A percentile compares a stretch with the other conserved stretches of the same genome.
These are phyloP conservation scores for Ophion obscuratus DNA, from an alignment of 2,888 invertebrate species.

Conservation along the genomic window DNA sequence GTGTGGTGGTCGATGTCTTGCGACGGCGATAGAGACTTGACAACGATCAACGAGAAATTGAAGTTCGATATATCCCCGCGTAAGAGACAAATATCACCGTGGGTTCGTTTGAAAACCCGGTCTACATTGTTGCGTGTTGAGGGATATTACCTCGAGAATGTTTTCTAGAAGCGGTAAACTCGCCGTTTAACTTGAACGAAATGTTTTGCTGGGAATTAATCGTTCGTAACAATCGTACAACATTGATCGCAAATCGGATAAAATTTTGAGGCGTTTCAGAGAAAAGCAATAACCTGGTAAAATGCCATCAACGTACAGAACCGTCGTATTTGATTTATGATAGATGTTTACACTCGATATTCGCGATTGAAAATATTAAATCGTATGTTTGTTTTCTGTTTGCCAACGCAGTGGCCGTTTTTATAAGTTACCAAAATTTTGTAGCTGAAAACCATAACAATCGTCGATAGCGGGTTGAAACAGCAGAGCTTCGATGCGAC, in stretches of 20 bases:
- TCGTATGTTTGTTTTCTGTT: background rate
- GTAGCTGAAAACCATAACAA: background rate
- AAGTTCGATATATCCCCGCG: constrained; percentile 79
- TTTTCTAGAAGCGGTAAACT: constrained; percentile 76
- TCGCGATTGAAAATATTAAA: background rate
- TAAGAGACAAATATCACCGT: constrained; percentile 74
- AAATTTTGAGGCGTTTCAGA: constrained; percentile 72
- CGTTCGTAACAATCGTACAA: constrained; percentile 69
- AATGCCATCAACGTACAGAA: background rate
- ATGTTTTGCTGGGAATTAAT: constrained; percentile 27
- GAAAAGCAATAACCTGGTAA: constrained; percentile 52
- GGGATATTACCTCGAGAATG: constrained; percentile 73
- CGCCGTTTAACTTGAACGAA: constrained; percentile 58
- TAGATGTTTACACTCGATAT: background rate
- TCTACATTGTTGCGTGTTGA: constrained; percentile 30
- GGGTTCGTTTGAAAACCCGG: constrained; percentile 40
- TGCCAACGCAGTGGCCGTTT: background rate
- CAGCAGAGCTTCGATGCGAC: background rate
- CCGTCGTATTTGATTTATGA: background rate
- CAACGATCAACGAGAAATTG: constrained; percentile 79
- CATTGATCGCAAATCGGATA: constrained; percentile 56
- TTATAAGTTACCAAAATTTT: background rate
- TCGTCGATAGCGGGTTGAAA: background rate
- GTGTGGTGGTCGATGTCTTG: constrained; percentile 77
- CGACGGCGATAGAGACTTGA: constrained; percentile 36